A percentile compares a stretch with the other conserved stretches of the same genome.
Evolutionary conservation across 2,113 vertebrate species (phyloP).

Genomic region (Rhinolophus ferrumequinum): DNA sequence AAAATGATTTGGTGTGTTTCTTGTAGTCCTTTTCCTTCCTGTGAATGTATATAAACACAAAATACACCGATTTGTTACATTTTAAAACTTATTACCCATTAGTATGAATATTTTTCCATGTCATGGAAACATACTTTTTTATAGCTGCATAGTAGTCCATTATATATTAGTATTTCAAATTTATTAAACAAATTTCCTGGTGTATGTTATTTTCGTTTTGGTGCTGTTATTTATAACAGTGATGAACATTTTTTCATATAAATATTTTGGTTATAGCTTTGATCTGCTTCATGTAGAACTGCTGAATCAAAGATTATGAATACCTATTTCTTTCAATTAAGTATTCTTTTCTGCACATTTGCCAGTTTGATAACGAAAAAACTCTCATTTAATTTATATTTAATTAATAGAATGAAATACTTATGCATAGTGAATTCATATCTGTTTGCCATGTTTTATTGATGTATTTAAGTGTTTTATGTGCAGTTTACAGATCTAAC

Average conservation of each 20-base stretch:
- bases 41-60: neutral
- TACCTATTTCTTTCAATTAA: neutral
- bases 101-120: neutral
- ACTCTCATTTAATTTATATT: constrained; percentile 10
- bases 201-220: constrained; percentile 47
- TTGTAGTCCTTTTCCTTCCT: constrained; percentile 13
- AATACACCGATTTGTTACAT: constrained; percentile 46
- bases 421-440: neutral
- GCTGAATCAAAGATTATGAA: neutral
- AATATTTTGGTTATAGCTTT: constrained; percentile 16
- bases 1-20: constrained; percentile 48
- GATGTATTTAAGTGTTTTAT: neutral
- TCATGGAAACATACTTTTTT: constrained; percentile 27
- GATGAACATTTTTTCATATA: neutral
- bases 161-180: constrained; percentile 23
- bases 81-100: constrained; percentile 29
- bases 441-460: constrained; percentile 18
- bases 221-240: constrained; percentile 26
- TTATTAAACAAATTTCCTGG: neutral
- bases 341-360: constrained; percentile 11
- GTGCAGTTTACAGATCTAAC: neutral
- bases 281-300: neutral
- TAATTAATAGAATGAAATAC: neutral
- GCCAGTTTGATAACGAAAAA: neutral
- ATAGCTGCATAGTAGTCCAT: neutral